phyloP scores from a whole-genome alignment of 2,888 invertebrate species.

The Steromphala cineraria region DNA sequence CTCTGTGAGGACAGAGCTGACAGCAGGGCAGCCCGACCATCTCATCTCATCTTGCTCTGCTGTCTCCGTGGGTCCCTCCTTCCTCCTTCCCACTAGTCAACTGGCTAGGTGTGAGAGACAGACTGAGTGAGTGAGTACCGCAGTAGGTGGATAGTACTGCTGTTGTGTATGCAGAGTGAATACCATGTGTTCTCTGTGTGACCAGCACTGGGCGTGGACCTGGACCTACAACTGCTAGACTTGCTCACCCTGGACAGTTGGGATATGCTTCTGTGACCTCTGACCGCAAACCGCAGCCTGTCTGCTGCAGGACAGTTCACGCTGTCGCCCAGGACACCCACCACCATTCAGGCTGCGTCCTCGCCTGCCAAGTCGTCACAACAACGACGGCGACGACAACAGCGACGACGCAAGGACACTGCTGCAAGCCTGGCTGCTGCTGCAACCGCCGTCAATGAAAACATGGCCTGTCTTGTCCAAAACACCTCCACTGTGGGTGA shows the following conservation, averaged over 20 bases:
- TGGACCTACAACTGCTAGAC: background rate
- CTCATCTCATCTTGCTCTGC: background rate
- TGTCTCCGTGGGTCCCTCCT: background rate
- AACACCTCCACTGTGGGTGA: constrained; percentile 31
- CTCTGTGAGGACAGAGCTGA: background rate
- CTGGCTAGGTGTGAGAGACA: background rate
- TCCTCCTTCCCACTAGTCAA: background rate
- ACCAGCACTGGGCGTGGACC: background rate
- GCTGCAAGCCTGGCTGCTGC: constrained; percentile 9
- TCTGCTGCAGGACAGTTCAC: constrained; percentile 10
- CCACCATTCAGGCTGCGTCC: constrained; percentile 11
- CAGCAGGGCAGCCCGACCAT: constrained; percentile 2
- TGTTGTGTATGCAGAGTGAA: background rate
- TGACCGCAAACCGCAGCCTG: background rate
- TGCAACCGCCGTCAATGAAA: constrained; percentile 24
- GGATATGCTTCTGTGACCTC: constrained; percentile 1
- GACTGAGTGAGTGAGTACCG: background rate
- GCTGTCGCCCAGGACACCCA: constrained; percentile 4
- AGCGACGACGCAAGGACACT: background rate
- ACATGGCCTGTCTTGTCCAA: constrained; percentile 39
- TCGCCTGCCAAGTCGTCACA: background rate
- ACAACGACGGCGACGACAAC: constrained; percentile 8
- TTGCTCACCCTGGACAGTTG: constrained; percentile 1
- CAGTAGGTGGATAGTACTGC: background rate
- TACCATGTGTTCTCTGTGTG: background rate